phyloP scores from a whole-genome alignment of 1,140 invertebrate genomes.

The Brachystomella parvula region DNA sequence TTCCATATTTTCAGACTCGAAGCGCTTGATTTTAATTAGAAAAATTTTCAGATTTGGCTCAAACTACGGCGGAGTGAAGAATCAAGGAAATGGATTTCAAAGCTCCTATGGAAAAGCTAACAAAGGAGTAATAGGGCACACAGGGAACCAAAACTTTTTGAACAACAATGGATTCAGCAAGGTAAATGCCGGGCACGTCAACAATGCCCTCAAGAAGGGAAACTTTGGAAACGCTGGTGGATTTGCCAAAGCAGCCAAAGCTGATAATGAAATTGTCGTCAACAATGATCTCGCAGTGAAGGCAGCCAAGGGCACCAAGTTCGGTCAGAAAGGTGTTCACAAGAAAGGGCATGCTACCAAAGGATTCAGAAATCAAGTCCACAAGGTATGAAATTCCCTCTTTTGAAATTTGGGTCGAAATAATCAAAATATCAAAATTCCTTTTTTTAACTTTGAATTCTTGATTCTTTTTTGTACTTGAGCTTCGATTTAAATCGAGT shows the following conservation, averaged over 20 bases:
- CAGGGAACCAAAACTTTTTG: constrained; percentile 28
- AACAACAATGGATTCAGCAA: constrained; percentile 16
- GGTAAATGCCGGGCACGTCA: constrained; percentile 19
- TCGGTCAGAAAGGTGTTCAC: constrained; percentile 31
- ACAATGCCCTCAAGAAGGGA: constrained; percentile 33
- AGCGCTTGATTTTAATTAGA: too few species aligned
- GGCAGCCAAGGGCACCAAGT: constrained; percentile 25
- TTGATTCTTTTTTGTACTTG: too few species aligned
- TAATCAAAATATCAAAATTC: background rate
- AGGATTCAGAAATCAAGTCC: constrained; percentile 34
- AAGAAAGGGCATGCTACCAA: constrained; percentile 37
- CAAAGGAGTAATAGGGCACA: constrained; percentile 10
- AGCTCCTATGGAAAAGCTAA: constrained; percentile 15
- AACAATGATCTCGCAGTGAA: constrained; percentile 34
- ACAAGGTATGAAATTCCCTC: constrained; percentile 33
- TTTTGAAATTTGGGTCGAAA: too few species aligned
- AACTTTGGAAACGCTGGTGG: constrained; percentile 26
- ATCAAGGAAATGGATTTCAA: constrained; percentile 22
- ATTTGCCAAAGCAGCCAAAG: constrained; percentile 30
- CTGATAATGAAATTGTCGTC: constrained; percentile 21
- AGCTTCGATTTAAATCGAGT: too few species aligned
- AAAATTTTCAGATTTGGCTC: constrained; percentile 22
- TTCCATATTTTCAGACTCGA: too few species aligned
- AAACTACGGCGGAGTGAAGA: constrained; percentile 26
- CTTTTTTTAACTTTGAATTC: background rate